Evolutionary conservation across 2,113 vertebrate genomes (phyloP), one percentile per base, ranked within the genome.

Genomic region (Cygnus buccinator): DNA sequence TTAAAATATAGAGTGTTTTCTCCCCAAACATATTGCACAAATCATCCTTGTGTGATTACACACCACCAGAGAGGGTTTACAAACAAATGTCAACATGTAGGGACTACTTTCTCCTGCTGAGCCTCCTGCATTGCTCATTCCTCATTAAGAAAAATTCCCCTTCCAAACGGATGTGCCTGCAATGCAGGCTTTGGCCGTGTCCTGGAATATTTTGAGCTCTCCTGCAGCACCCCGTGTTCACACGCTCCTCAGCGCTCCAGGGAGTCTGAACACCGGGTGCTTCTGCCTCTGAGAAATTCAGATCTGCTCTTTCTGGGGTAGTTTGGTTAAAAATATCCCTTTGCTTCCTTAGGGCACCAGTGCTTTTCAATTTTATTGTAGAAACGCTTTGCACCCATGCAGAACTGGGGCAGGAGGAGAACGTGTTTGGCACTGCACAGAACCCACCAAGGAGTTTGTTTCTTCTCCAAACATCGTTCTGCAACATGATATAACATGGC

Each of bases 181-280:
- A 70, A 18, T 1, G 0, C 11, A 11, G 9, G 0, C 3, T 14
- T 62, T n/a, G 4, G 33, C n/a, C 20, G 6, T 7, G 62, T 83
- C 9, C 48, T 63, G 55, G 35, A 18, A 26, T 16, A 3, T 28
- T 66, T 28, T 26, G 31, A 62, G 79, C 29, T 72, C 54, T 28
- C 46, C 79, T 61, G 20, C 41, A 15, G 35, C 59, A 61, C 17
- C 63, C 31, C 0, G 0, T 14, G 10, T 20, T 50, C 19, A 10
- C 37, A 52, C 4, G 19, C 28, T 87, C 25, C 35, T 57, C 13
- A 15, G 22, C 73, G 19, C 39, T 66, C 26, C 50, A 13, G 20
- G 39, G 43, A 76, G n/a, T 2, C 28, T 25, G 41, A 81, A 44
- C 17, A 25, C 16, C 2, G 4, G 57, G 37, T 13, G 43, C 17